Evolutionary conservation across 2,888 invertebrate species (phyloP), one percentile per base, ranked within the genome.

Genomic region (Ectemnius cavifrons): DNA sequence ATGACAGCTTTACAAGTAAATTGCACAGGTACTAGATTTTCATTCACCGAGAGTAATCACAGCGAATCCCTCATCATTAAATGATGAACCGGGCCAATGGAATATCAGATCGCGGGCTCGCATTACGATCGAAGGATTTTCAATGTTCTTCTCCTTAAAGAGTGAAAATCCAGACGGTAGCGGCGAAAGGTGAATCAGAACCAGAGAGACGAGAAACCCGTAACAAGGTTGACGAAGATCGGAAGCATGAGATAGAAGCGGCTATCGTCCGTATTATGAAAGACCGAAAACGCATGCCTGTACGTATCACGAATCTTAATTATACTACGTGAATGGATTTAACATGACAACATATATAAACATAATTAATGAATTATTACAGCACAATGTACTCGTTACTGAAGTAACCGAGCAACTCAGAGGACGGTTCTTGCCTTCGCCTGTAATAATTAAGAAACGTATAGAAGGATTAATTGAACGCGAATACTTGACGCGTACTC

Each of bases 181-280:
- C 97, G 60, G 97, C 97, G 11, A 97, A 97, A 91, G 97, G 98
- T 69, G 99, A 99, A 92, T 97, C 98, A 52, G 99, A 99, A 91
- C 99, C 99, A n/a, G 99, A 99, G 91, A 94, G 99, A 81, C 95
- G 97, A 90, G 99, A 99, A 92, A 99, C 99, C 0, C 94, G 99
- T 85, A 98, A 96, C 90, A 99, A 99, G 92, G 98, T 98, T 62
- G 99, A 99, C 90, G 99, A 99, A 91, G 99, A 99, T 92, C 94
- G 99, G 84, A 99, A 99, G 91, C 99, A 99, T 92, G 99, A 99
- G 93, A 99, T 99, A 85, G 99, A 99, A 92, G 99, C 99, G 63
- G 99, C 99, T 79, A 98, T 99, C 90, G 99, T 99, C 79, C 94
- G 98, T 90, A 99, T 99, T 90, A 99, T 99, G 99, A 99, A 99